Percentiles rank a stretch among this genome's conserved stretches.
These are phyloP conservation scores for Ictalurus furcatus DNA, from an alignment of 2,113 vertebrate genomes.

Conservation along the genomic window DNA sequence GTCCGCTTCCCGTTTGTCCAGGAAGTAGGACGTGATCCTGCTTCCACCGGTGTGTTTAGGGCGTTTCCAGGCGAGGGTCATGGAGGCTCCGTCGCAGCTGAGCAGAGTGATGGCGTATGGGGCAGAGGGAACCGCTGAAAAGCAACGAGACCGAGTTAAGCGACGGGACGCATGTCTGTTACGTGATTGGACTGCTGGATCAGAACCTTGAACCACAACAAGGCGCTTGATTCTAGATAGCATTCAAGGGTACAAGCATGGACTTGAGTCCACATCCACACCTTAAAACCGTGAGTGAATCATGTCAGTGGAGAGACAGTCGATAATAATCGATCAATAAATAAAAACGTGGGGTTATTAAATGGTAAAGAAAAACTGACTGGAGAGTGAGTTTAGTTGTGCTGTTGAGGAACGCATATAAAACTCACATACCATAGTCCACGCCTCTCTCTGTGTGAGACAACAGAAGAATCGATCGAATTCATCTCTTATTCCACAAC, in stretches of 20 bases:
- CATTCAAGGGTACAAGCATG: not conserved
- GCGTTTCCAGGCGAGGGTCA: conserved; percentile 91
- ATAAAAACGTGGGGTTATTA: not conserved
- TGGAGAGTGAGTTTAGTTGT: conserved; percentile 25
- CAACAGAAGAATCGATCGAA: conserved; percentile 24
- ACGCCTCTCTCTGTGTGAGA: conserved; percentile 60
- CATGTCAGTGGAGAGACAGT: not conserved
- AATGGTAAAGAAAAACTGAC: not conserved
- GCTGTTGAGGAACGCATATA: not conserved
- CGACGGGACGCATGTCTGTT: not conserved
- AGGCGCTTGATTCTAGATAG: not conserved
- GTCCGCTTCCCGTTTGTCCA: conserved; percentile 83
- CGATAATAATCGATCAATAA: not conserved
- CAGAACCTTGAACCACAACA: not conserved
- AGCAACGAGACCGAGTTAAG: not conserved
- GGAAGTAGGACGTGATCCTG: conserved; percentile 85
- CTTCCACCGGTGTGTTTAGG: conserved; percentile 87
- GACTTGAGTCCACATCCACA: not conserved
- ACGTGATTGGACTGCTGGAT: not conserved
- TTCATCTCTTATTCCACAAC: not conserved
- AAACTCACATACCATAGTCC: conserved; percentile 68
- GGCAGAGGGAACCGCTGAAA: conserved; percentile 83
- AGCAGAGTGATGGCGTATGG: conserved; percentile 89
- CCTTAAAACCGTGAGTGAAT: not conserved
- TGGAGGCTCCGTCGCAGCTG: conserved; percentile 85